Conservation (phyloP, 2,797 vertebrate species). For the Okamejei kenojei region DNA sequence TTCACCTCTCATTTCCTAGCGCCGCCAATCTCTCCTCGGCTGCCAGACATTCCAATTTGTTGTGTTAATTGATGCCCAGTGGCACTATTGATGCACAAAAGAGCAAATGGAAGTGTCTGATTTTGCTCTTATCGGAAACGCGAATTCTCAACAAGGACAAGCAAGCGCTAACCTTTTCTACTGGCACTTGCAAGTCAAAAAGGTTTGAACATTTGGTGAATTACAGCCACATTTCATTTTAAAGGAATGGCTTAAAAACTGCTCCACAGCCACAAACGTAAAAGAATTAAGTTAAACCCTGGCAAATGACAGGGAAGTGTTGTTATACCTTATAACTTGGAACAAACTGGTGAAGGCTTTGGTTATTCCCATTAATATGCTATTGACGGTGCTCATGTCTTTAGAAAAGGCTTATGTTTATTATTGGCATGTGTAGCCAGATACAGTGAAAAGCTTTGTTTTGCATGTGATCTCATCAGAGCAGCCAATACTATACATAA, state of each 20-base stretch:
- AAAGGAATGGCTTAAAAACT: neutral
- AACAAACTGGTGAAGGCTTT: neutral
- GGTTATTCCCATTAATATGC: neutral
- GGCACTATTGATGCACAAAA: neutral
- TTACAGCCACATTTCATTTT: neutral
- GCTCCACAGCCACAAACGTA: neutral
- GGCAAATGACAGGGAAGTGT: neutral
- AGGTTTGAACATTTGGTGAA: neutral
- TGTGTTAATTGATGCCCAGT: neutral
- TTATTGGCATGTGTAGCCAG: no score
- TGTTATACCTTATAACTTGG: neutral
- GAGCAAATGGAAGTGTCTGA: no score
- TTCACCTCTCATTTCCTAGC: neutral
- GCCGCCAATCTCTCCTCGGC: neutral
- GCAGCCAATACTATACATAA: no score
- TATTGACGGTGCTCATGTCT: neutral
- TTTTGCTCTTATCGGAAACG: neutral
- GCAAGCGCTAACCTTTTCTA: neutral
- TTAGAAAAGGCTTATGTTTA: no score
- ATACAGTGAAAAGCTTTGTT: no score
- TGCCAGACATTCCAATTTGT: neutral
- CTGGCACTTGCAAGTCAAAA: neutral
- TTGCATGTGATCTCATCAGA: no score
- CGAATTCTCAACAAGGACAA: neutral
- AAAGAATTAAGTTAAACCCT: neutral